These are phyloP conservation scores for Leptodactylus fuscus DNA, from an alignment of 2,113 vertebrate genomes.

Conservation along the genomic window DNA sequence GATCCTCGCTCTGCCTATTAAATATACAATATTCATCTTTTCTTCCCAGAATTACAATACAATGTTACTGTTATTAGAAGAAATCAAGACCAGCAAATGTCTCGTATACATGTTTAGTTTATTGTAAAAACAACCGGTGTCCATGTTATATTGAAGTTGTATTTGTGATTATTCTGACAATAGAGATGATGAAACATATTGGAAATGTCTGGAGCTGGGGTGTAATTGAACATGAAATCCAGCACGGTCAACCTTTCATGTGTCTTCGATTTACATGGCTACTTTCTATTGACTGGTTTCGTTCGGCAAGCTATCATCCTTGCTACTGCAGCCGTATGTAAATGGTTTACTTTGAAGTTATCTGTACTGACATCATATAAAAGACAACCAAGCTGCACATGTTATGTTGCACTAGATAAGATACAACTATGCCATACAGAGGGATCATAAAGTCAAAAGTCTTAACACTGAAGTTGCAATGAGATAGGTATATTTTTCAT, in stretches of 20 bases:
- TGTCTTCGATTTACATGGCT: background rate
- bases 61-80: slow-evolving; percentile 8
- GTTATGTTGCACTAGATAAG: too few relatives aligned
- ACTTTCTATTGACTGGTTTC: too few relatives aligned
- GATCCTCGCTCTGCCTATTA: slow-evolving; percentile 30
- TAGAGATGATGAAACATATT: slow-evolving; percentile 23
- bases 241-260: background rate
- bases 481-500: too few relatives aligned
- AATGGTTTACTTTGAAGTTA: too few relatives aligned
- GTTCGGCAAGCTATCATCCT: too few relatives aligned
- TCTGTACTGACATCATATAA: too few relatives aligned
- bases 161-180: slow-evolving; percentile 23
- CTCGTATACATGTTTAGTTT: slow-evolving; percentile 30
- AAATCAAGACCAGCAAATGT: background rate
- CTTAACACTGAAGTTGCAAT: too few relatives aligned
- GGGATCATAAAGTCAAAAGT: too few relatives aligned
- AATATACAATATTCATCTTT: slow-evolving; percentile 35
- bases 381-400: too few relatives aligned
- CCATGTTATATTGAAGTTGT: slow-evolving; percentile 6
- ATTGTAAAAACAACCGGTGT: background rate
- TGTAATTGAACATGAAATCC: slow-evolving; percentile 4
- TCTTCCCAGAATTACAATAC: background rate
- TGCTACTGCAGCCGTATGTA: too few relatives aligned
- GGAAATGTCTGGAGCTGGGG: background rate
- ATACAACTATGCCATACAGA: too few relatives aligned